These are phyloP conservation scores for Montifringilla adamsi DNA, from an alignment of 2,113 vertebrate genomes.

Conservation along the genomic window DNA sequence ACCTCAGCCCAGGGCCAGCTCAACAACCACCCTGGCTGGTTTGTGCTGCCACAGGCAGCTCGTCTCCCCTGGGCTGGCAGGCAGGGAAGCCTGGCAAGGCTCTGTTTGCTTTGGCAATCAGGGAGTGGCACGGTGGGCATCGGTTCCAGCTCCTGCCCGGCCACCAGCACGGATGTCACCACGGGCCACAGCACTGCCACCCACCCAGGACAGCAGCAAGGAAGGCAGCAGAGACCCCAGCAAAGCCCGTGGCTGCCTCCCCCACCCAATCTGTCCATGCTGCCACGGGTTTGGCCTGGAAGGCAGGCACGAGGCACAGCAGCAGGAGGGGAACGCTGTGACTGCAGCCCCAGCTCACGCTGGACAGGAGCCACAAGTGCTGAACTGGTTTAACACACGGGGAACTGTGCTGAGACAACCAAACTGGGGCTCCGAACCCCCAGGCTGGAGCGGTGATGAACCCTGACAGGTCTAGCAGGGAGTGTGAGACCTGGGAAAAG, in stretches of 20 bases:
- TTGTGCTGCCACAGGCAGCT: background rate
- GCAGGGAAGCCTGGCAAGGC: background rate
- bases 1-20: background rate
- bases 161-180: background rate
- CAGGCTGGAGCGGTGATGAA: accelerated
- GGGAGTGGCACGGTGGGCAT: accelerated
- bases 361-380: background rate
- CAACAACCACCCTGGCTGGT: background rate
- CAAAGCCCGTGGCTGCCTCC: background rate
- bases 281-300: background rate
- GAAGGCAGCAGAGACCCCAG: background rate
- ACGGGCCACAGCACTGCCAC: background rate
- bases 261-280: background rate
- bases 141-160: accelerated
- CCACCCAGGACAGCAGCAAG: background rate
- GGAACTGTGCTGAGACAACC: background rate
- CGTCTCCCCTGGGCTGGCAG: accelerated
- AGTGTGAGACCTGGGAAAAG: background rate
- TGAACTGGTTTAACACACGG: background rate
- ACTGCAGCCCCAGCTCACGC: background rate
- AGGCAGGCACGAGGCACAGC: background rate
- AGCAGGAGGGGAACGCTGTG: background rate
- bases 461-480: background rate
- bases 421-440: background rate
- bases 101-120: background rate